A percentile compares a stretch with the other conserved stretches of the same genome.
Evolutionary conservation across 2,113 vertebrate species (phyloP).

Genomic region (Amblyopsis rosae): DNA sequence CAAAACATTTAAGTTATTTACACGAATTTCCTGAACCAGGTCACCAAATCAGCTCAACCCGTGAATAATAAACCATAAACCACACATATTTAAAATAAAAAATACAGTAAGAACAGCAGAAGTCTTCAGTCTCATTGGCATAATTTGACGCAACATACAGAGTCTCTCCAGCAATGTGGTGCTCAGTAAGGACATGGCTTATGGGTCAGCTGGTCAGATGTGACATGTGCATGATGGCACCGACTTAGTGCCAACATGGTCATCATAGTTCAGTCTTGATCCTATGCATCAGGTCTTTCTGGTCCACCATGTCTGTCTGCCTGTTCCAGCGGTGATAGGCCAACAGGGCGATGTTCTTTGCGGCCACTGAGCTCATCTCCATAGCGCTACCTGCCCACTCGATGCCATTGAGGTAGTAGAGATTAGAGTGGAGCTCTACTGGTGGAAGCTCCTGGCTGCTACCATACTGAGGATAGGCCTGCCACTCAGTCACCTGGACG

Average conservation of each 20-base stretch:
- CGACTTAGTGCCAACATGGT: slow-evolving; percentile 40
- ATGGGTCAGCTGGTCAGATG: not conserved
- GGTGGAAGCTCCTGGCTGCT: slow-evolving; percentile 79
- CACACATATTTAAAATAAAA: no score
- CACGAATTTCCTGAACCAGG: not conserved
- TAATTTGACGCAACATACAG: no score
- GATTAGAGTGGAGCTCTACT: slow-evolving; percentile 86
- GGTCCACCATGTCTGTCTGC: slow-evolving; percentile 92
- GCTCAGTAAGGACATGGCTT: not conserved
- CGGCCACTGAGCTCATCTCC: slow-evolving; percentile 92
- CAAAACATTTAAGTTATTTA: no score
- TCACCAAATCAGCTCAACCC: not conserved
- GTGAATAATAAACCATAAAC: not conserved
- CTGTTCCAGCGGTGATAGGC: slow-evolving; percentile 94
- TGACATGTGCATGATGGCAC: no score
- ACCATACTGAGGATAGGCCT: slow-evolving; percentile 83
- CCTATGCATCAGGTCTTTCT: slow-evolving; percentile 94
- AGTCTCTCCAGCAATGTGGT: not conserved
- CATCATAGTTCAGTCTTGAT: slow-evolving; percentile 97
- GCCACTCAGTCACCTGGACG: slow-evolving; percentile 91
- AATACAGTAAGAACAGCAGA: no score
- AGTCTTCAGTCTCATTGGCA: no score
- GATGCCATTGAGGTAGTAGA: slow-evolving; percentile 92
- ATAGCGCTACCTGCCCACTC: slow-evolving; percentile 95
- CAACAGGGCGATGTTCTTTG: slow-evolving; percentile 95